Evolutionary conservation across 2,888 invertebrate species (phyloP).

Genomic region (Pollenia griseotomentosa): DNA sequence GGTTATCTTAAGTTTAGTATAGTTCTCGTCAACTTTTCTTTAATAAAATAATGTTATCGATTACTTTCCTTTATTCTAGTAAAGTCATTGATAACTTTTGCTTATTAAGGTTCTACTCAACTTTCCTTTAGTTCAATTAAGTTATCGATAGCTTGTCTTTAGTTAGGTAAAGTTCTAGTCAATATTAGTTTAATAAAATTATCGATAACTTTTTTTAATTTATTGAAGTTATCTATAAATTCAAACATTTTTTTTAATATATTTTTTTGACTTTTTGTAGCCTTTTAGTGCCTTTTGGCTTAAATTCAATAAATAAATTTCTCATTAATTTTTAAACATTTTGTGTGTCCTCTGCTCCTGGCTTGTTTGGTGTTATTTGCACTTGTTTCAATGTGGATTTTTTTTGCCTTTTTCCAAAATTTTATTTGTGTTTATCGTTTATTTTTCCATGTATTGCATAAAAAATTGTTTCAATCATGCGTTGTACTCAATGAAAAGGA

Average conservation of each 20-base stretch:
- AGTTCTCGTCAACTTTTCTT: too few relatives aligned
- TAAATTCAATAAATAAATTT: neutral
- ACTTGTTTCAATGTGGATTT: constrained; percentile 34
- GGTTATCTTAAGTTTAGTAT: too few relatives aligned
- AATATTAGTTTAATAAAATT: neutral
- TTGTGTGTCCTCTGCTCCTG: constrained; percentile 6
- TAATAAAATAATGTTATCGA: too few relatives aligned
- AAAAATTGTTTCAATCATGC: constrained; percentile 64
- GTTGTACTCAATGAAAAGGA: constrained; percentile 67
- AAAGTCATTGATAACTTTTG: too few relatives aligned
- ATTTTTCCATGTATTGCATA: constrained; percentile 20
- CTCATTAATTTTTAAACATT: constrained; percentile 37
- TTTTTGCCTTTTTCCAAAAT: neutral
- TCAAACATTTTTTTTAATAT: neutral
- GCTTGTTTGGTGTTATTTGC: constrained; percentile 17
- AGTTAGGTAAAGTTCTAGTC: too few relatives aligned
- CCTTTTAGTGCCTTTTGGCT: neutral
- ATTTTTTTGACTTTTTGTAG: constrained; percentile 3
- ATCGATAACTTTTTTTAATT: neutral
- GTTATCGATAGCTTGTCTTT: neutral
- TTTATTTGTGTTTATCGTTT: constrained; percentile 17
- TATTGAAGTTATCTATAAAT: neutral
- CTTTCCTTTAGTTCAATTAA: neutral
- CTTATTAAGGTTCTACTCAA: neutral
- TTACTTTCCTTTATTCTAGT: too few relatives aligned